Evolutionary conservation across 1,140 invertebrate genomes (phyloP).

Genomic region (Pentalonia nigronervosa): DNA sequence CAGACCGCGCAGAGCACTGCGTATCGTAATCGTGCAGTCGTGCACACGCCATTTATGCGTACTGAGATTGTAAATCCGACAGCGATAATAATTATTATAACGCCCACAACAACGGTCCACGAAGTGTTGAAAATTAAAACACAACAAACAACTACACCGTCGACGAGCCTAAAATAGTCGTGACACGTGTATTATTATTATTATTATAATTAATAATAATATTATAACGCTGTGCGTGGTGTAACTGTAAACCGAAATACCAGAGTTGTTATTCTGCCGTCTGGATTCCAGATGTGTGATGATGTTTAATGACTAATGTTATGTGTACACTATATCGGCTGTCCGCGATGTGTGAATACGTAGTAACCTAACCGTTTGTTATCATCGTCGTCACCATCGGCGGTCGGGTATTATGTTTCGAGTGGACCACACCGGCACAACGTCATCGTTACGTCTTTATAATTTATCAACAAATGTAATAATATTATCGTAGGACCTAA

Average conservation of each 20-base stretch:
- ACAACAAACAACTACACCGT: background rate
- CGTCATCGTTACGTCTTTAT: too few species aligned
- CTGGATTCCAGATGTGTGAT: background rate
- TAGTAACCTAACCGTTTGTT: background rate
- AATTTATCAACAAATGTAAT: too few species aligned
- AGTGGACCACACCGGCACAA: background rate
- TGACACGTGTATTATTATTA: too few species aligned
- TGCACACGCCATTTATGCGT: background rate
- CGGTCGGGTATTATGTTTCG: background rate
- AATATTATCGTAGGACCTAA: too few species aligned
- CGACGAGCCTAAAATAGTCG: background rate
- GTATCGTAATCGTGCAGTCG: too few species aligned
- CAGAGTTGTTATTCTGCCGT: background rate
- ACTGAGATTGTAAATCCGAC: background rate
- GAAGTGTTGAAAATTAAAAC: background rate
- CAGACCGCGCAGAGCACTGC: too few species aligned
- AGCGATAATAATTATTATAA: too few species aligned
- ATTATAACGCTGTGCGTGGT: background rate
- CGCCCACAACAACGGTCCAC: background rate
- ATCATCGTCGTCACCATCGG: background rate
- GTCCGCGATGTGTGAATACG: background rate
- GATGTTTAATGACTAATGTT: background rate
- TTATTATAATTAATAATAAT: background rate
- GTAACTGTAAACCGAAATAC: background rate
- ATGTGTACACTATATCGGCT: background rate